Evolutionary conservation across 2,113 vertebrate species (phyloP).

Genomic region (Machaerirhynchus nigripectus): DNA sequence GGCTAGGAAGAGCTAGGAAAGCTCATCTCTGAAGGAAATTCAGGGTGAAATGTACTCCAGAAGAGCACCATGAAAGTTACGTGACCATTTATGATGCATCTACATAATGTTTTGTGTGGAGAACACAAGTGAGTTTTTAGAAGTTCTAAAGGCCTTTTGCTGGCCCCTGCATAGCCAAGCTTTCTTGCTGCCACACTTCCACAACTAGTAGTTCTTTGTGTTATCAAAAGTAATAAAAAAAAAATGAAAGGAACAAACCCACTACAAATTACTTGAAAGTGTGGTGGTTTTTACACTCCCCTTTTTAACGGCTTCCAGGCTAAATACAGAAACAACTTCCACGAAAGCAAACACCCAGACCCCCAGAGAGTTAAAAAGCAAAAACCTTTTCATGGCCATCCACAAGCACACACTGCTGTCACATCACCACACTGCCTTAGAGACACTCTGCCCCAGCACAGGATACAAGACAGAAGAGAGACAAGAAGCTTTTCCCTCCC

Average conservation of each 20-base stretch:
- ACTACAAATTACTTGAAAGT: not conserved
- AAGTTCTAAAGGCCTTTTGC: not conserved
- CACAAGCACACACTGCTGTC: not conserved
- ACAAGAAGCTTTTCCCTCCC: not conserved
- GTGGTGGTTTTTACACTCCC: not conserved
- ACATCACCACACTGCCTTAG: not conserved
- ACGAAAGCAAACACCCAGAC: not conserved
- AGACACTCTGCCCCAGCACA: not conserved
- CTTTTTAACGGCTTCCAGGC: not conserved
- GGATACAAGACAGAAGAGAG: not conserved
- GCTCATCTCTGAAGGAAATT: not conserved
- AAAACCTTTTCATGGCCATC: not conserved
- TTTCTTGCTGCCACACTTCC: not conserved
- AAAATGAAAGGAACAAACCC: not conserved
- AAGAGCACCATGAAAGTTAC: not conserved
- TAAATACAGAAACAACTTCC: not conserved
- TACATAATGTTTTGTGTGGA: not conserved
- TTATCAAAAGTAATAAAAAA: not conserved
- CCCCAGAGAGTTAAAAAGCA: not conserved
- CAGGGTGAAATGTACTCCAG: not conserved
- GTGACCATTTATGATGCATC: not conserved
- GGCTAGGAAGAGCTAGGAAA: not conserved
- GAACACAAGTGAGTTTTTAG: not conserved
- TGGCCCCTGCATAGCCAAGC: not conserved
- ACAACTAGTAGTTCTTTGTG: not conserved